phyloP scores from a whole-genome alignment of 1,140 invertebrate genomes.

The Drosophila kohkoa region DNA sequence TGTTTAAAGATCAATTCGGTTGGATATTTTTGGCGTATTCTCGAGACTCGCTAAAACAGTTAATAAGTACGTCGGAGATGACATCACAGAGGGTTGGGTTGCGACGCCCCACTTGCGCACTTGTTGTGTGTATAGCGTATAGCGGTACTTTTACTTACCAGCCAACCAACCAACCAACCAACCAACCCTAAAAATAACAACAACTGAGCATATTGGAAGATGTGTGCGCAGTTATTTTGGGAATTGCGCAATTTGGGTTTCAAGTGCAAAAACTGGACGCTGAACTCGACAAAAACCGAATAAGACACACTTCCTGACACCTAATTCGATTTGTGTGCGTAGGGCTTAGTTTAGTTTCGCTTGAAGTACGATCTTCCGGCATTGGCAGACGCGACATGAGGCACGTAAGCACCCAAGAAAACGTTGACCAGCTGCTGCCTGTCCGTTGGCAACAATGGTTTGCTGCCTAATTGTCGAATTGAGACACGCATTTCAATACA shows the following conservation, averaged over 20 bases:
- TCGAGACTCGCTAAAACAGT: constrained; percentile 1
- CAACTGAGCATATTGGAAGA: constrained; percentile 8
- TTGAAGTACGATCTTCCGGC: constrained; percentile 52
- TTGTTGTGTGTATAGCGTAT: constrained; percentile 36
- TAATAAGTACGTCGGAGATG: constrained; percentile 30
- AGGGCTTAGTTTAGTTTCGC: constrained; percentile 37
- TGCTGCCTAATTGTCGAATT: constrained; percentile 34
- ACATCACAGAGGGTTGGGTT: constrained; percentile 56
- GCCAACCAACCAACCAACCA: background rate
- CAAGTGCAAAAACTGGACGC: constrained; percentile 78
- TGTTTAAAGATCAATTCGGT: constrained; percentile 9
- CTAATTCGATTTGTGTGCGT: constrained; percentile 7
- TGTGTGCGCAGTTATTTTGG: constrained; percentile 60
- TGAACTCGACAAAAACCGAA: constrained; percentile 57
- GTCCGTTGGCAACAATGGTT: constrained; percentile 13
- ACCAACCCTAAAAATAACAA: constrained; percentile 49
- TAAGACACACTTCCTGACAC: constrained; percentile 49
- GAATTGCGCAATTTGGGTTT: constrained; percentile 81
- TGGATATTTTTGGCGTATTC: constrained; percentile 4
- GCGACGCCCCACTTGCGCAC: constrained; percentile 54
- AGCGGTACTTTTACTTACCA: constrained; percentile 68
- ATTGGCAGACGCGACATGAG: constrained; percentile 37
- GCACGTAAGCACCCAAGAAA: constrained; percentile 55
- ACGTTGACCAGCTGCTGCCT: constrained; percentile 8
- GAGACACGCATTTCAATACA: constrained; percentile 32